Conservation (phyloP, 1,140 invertebrate genomes). For the Zaprionus capensis region DNA sequence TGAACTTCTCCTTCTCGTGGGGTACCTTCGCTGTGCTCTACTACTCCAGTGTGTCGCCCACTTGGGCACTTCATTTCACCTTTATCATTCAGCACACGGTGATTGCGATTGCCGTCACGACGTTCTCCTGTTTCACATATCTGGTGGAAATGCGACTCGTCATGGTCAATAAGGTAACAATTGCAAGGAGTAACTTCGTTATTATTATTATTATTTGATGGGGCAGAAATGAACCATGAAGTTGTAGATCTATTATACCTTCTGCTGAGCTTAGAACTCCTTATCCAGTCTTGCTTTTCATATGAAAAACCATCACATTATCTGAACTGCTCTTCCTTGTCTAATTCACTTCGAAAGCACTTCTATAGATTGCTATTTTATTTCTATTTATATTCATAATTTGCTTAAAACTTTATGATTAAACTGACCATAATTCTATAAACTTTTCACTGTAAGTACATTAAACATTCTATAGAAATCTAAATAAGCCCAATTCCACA, state of each 20-base stretch:
- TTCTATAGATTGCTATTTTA: too few species aligned
- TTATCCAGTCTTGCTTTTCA: too few species aligned
- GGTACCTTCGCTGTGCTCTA: constrained; percentile 68
- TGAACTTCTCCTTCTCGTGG: constrained; percentile 56
- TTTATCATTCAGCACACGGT: constrained; percentile 79
- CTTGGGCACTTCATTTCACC: constrained; percentile 63
- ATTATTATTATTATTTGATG: background rate
- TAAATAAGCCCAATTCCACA: background rate
- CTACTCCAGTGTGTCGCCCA: constrained; percentile 52
- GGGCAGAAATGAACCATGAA: background rate
- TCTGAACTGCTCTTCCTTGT: too few species aligned
- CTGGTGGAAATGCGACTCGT: constrained; percentile 72
- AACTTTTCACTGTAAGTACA: background rate
- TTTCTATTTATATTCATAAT: too few species aligned
- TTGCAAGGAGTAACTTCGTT: too few species aligned
- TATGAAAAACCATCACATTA: too few species aligned
- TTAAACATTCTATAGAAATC: background rate
- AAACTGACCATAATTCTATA: background rate
- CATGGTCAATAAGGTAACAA: constrained; percentile 79
- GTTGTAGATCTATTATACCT: too few species aligned
- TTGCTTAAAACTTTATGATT: too few species aligned
- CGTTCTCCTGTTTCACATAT: constrained; percentile 74
- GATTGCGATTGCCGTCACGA: constrained; percentile 63
- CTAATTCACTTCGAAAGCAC: too few species aligned
- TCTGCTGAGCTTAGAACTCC: too few species aligned